Evolutionary conservation across 2,888 invertebrate genomes (phyloP).

Genomic region (Charanyca ferruginea): DNA sequence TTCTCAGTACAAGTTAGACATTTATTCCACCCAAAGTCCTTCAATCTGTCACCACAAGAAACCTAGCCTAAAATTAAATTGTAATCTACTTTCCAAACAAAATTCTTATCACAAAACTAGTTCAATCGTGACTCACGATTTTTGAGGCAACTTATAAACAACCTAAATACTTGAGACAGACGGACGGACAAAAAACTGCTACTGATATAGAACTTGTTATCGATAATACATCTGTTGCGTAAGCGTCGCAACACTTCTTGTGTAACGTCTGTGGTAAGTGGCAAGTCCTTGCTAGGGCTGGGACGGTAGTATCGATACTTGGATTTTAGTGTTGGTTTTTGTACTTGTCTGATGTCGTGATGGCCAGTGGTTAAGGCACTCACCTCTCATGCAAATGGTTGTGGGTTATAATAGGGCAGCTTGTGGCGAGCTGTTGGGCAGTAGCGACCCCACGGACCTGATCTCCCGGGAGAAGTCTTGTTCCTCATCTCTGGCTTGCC

Average conservation of each 20-base stretch:
- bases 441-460: too few species aligned
- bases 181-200: constrained; percentile 38
- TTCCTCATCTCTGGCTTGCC: too few species aligned
- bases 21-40: background rate
- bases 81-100: constrained; percentile 13
- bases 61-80: background rate
- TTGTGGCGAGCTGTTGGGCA: too few species aligned
- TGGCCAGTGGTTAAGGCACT: too few species aligned
- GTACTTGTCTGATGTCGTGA: too few species aligned
- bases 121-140: constrained; percentile 46
- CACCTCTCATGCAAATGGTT: too few species aligned
- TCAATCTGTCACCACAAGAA: constrained; percentile 23
- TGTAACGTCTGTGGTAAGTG: constrained; percentile 45
- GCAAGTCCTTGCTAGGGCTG: constrained; percentile 43
- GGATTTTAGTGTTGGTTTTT: too few species aligned
- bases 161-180: constrained; percentile 48
- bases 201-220: constrained; percentile 48
- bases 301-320: constrained; percentile 28
- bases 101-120: constrained; percentile 23
- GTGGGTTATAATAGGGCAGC: too few species aligned
- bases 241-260: constrained; percentile 43
- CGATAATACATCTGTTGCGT: constrained; percentile 47
- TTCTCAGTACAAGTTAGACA: background rate
- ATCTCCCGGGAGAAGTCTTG: too few species aligned
- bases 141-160: constrained; percentile 39